These are phyloP conservation scores for Solenopsis fugax DNA, from an alignment of 1,140 invertebrate species.

Conservation along the genomic window DNA sequence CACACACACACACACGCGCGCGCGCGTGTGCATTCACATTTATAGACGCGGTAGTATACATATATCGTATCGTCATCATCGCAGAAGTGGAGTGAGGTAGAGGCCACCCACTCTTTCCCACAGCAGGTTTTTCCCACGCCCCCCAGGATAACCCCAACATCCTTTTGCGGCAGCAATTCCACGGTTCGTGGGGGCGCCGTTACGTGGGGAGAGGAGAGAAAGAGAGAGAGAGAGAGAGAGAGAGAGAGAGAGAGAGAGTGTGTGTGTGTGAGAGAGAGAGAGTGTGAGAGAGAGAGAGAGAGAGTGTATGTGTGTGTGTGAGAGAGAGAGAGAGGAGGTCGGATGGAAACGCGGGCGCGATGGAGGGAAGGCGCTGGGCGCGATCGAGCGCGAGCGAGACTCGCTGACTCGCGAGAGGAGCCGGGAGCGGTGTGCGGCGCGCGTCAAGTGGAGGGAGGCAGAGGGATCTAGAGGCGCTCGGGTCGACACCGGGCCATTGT, in stretches of 20 bases:
- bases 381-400: background rate
- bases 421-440: constrained; percentile 4
- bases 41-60: constrained; percentile 51
- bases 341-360: constrained; percentile 32
- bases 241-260: constrained; percentile 35
- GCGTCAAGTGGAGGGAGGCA: constrained; percentile 72
- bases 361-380: constrained; percentile 54
- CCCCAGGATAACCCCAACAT: constrained; percentile 91
- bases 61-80: constrained; percentile 79
- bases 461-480: constrained; percentile 78
- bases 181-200: constrained; percentile 70
- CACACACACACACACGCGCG: background rate
- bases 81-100: constrained; percentile 84
- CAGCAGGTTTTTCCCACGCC: constrained; percentile 93
- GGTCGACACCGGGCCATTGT: constrained; percentile 81
- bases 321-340: constrained; percentile 34
- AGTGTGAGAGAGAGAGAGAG: no score
- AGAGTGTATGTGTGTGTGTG: no score
- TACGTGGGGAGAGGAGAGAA: constrained; percentile 42
- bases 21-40: constrained; percentile 30
- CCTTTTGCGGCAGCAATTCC: constrained; percentile 88
- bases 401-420: no score
- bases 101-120: constrained; percentile 93
- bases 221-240: constrained; percentile 50
- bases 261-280: no score